Base-by-base conservation (phyloP, 2,888 invertebrate genomes). In the Acanthosepion pharaonis region DNA sequence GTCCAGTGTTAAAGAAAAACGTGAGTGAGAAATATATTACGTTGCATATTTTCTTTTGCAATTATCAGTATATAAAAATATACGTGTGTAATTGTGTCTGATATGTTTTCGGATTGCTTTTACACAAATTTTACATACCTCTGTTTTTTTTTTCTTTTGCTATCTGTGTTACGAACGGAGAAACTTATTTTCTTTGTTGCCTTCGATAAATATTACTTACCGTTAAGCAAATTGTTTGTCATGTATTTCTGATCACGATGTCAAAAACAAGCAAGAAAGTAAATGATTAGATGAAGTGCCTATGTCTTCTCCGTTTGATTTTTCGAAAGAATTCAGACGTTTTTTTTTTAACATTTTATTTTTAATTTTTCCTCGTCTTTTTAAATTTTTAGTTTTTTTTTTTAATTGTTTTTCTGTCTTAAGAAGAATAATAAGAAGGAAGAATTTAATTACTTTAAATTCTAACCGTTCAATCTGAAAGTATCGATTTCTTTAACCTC, bases 401-500 rank as follows among this genome's bases (percentile, higher is more conserved):
- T 78, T n/a, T 9, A 11, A 11, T 8, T 33, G n/a, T 78, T 78
- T 78, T n/a, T 78, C n/a, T 78, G n/a, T n/a, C 78, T 33, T 15
- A 33, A 78, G 78, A 9, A 78, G 78, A 33, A 78, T 78, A 78
- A 78, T 78, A 78, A n/a, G n/a, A 78, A 78, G 28, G n/a, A n/a
- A 78, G 78, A 78, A 78, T 78, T n/a, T 78, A 78, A 78, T 78
- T 78, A 78, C 78, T 78, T 78, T 78, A 33, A 78, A 78, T 78
- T 78, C 78, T 15, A n/a, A 78, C 78, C 3, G 78, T n/a, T 78
- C 78, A n/a, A 78, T n/a, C 33, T 11, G 5, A 78, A 78, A 11
- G 8, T 78, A 78, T 78, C 18, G 78, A 78, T 78, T 78, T 78
- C n/a, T n/a, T n/a, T 78, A 33, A 33, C 78, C 33, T 78, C 78